Evolutionary conservation across 1,140 invertebrate genomes (phyloP), one percentile per base, ranked within the genome.

Genomic region (Euura lappo): DNA sequence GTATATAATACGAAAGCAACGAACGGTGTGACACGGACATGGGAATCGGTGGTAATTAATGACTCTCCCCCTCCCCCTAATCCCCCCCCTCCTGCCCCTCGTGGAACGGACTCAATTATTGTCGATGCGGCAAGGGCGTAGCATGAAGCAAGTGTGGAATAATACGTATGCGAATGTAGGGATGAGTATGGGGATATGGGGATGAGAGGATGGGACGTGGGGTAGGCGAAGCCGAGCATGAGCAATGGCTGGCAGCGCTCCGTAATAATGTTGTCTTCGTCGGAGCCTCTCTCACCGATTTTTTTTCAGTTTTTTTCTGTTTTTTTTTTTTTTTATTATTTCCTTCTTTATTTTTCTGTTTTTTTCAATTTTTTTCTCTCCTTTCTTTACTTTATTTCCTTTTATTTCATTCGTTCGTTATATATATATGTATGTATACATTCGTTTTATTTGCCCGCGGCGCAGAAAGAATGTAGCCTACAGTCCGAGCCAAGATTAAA

Each of bases 181-280:
- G 28, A 28, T 28, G 28, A 28, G 28, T 28, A 28, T 28, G 28
- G 28, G 64, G 72, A 78, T 68, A 71, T 74, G 77, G 70, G 80
- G 80, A 28, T 28, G 28, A 28, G 28, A 28, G 28, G 28, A 28
- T 28, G 28, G 64, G 72, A 78, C 69, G 72, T 74, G 77, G 70
- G 80, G 80, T 82, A 83, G 80, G 79, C 80, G 83, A 85, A 84
- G 81, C 83, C 79, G 81, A 79, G 85, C 84, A 87, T 87, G 85
- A 87, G 86, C 86, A 87, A 85, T 86, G 85, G 84, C 85, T 86
- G 84, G 84, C 82, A 85, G 79, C 75, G 83, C 82, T 81, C 77
- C 80, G 83, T 87, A 87, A 87, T 87, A 87, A 87, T 85, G 85
- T 87, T 87, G 86, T 87, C 85, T 85, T 85, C 80, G 84, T 85